Base-by-base conservation (phyloP, 2,113 vertebrate genomes). In the Thamnophis sirtalis region DNA sequence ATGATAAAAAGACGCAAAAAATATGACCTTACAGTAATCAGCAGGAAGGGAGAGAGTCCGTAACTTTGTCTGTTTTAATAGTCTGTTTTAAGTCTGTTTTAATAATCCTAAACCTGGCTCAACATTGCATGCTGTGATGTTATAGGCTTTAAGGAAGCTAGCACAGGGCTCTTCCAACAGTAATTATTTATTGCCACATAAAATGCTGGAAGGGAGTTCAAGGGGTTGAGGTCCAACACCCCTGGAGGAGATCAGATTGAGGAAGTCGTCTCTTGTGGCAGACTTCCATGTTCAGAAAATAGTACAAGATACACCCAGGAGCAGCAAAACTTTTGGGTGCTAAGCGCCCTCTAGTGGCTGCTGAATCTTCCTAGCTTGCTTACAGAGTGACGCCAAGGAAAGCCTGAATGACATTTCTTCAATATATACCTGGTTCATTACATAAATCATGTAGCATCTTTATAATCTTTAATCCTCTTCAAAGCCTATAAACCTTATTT, bases 331-430 rank as follows among this genome's bases (percentile, higher is more conserved):
- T 49, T 28, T 28, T 49, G 26, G 84, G 8, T 85, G 11, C 19
- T 21, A 91, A 68, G 92, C 86, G 90, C 85, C 92, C 91, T 63
- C 89, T 93, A 89, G 85, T 22, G 91, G 95, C 87, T 15, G 87
- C 24, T 3, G 9, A 0, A 24, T 11, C 6, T 5, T 80, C 33
- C 33, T 80, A 22, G 6, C 33, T 80, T 38, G 33, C 33, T 80
- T 80, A 21, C 21, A 38, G 21, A 21, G 33, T 43, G 33, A 80
- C 33, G 43, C 17, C 73, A 43, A 80, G 73, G 17, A 21, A 80
- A 43, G 33, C 17, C 21, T 4, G 73, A 9, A 43, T 0, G 73
- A 43, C 7, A 2, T 28, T 0, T 38, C 17, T 80, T 21, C 73
- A 9, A 80, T 80, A 43, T 43, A 80, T 38, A 43, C 7, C 2